phyloP scores from a whole-genome alignment of 2,888 invertebrate species.

The Epinotia demarniana region DNA sequence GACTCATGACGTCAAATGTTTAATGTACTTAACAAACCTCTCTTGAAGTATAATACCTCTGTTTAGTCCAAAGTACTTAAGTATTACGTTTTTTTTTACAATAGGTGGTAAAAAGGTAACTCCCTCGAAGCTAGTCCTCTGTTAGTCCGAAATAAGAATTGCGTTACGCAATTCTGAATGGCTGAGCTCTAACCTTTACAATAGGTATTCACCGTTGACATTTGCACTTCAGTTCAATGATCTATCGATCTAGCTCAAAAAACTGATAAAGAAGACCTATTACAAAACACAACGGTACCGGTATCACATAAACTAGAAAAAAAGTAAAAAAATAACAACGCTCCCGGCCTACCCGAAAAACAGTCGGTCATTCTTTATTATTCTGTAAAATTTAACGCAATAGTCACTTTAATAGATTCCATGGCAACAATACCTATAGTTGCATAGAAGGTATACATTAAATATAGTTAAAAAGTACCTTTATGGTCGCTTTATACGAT shows the following conservation, averaged over 20 bases:
- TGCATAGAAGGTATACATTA: slow-evolving; percentile 59
- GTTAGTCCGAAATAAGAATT: background rate
- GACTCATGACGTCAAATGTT: too few species aligned
- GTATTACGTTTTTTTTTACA: too few species aligned
- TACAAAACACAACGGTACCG: slow-evolving; percentile 54
- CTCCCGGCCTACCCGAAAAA: slow-evolving; percentile 59
- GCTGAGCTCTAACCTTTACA: background rate
- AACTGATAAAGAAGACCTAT: slow-evolving; percentile 48
- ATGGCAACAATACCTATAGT: slow-evolving; percentile 69
- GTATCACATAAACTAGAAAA: slow-evolving; percentile 54
- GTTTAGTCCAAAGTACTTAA: too few species aligned
- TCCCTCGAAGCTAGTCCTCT: background rate
- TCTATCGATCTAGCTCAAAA: slow-evolving; percentile 35
- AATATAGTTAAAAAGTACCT: slow-evolving; percentile 62
- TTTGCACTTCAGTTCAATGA: slow-evolving; percentile 36
- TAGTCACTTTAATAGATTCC: slow-evolving; percentile 68
- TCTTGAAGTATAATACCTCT: too few species aligned
- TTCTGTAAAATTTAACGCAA: slow-evolving; percentile 58
- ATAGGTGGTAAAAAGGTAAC: background rate
- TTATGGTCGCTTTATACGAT: slow-evolving; percentile 66
- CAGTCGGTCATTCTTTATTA: slow-evolving; percentile 62
- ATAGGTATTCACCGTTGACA: slow-evolving; percentile 18
- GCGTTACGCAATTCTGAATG: background rate
- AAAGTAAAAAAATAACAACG: slow-evolving; percentile 51
- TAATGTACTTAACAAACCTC: too few species aligned